phyloP scores from a whole-genome alignment of 2,113 vertebrate genomes.

The Rhizomys pruinosus region DNA sequence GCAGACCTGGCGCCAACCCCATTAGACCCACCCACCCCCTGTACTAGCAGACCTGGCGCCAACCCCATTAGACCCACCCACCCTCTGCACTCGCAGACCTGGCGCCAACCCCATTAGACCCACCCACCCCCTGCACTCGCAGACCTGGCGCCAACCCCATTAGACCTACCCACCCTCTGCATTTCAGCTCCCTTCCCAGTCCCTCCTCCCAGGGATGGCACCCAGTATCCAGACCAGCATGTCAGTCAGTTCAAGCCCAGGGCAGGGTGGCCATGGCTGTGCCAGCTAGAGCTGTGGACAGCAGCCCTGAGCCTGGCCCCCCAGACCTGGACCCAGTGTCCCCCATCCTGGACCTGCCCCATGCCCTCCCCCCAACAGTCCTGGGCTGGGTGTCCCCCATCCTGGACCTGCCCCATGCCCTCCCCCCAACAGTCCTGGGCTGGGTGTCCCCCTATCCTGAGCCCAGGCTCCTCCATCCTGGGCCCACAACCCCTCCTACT shows the following conservation, averaged over 20 bases:
- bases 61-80: too few relatives aligned
- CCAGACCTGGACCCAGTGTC: background rate
- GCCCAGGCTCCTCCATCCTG: background rate
- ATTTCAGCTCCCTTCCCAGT: background rate
- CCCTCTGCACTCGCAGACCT: too few relatives aligned
- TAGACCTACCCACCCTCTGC: background rate
- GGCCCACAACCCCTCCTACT: background rate
- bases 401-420: too few relatives aligned
- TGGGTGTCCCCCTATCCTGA: background rate
- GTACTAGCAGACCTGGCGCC: too few relatives aligned
- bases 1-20: background rate
- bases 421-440: too few relatives aligned
- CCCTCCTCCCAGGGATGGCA: background rate
- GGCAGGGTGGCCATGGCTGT: too few relatives aligned
- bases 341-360: background rate
- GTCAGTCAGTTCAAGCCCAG: accelerated
- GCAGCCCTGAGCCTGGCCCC: background rate
- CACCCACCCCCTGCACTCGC: too few relatives aligned
- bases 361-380: too few relatives aligned
- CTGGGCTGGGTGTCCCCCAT: too few relatives aligned
- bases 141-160: background rate
- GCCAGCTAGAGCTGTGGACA: background rate
- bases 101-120: too few relatives aligned
- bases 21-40: background rate
- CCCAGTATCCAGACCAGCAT: background rate